Conservation (phyloP, 1,140 invertebrate genomes). For the Apis cerana region DNA sequence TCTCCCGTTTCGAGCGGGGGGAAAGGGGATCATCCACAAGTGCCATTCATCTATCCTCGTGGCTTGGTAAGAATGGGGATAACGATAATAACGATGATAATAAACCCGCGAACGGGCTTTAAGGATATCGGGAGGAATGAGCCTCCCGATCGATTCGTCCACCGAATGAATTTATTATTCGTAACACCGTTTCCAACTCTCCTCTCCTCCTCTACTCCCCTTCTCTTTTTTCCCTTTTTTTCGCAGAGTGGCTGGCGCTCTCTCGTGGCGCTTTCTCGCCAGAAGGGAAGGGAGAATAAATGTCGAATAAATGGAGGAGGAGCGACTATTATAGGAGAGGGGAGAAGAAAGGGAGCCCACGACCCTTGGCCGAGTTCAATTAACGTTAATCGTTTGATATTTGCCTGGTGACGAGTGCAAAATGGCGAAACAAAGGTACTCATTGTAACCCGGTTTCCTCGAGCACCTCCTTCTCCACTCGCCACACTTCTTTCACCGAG, state of each 20-base stretch:
- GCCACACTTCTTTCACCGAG: neutral
- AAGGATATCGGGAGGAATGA: constrained; percentile 43
- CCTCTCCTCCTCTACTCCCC: neutral
- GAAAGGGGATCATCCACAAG: constrained; percentile 18
- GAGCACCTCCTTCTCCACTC: constrained; percentile 44
- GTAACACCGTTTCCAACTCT: constrained; percentile 2
- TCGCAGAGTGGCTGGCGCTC: constrained; percentile 40
- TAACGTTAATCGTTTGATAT: constrained; percentile 76
- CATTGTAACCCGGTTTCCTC: constrained; percentile 76
- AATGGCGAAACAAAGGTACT: constrained; percentile 74
- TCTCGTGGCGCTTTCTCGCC: constrained; percentile 13
- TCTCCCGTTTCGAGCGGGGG: neutral
- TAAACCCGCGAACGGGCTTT: constrained; percentile 17
- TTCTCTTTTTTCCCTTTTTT: neutral
- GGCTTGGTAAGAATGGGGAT: constrained; percentile 33
- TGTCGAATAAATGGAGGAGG: constrained; percentile 14
- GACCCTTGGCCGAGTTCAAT: constrained; percentile 68
- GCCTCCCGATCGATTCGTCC: constrained; percentile 36
- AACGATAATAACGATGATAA: constrained; percentile 53
- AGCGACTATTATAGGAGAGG: constrained; percentile 12
- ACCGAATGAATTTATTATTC: constrained; percentile 38
- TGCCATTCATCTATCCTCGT: constrained; percentile 30
- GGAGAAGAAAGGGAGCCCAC: constrained; percentile 9
- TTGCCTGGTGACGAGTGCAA: constrained; percentile 73
- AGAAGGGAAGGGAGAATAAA: neutral